Base-by-base conservation (phyloP, 2,113 vertebrate species). In the Brachionichthys hirsutus region DNA sequence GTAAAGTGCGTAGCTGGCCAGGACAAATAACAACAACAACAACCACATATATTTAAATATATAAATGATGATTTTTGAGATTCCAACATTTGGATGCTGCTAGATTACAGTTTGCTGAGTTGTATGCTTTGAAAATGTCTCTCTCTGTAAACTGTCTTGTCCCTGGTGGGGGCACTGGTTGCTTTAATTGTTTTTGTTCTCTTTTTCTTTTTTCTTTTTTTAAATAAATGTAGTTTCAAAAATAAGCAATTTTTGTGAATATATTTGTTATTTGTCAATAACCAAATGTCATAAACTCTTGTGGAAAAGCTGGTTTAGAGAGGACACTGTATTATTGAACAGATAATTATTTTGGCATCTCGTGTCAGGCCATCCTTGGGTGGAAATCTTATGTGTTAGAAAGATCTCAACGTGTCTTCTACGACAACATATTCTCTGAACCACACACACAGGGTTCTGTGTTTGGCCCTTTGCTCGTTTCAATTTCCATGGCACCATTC, bases 41-140 rank as follows among this genome's bases (percentile, higher is more conserved):
- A 56, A 59, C 86, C 81, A 79, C 85, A 78, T 86, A 86, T 84
- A 87, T 86, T 87, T 87, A 87, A 87, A 86, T 88, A 86, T 87
- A 89, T 85, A 87, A 88, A 87, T 87, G 85, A 88, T 85, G 84
- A 90, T 84, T 89, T 84, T 89, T 68, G 92, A 91, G 88, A 92
- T 87, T 94, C 93, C 91, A 92, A 95, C 91, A 90, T 92, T 94
- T 92, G 92, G 93, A 94, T 93, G 94, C 96, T 97, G 94, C 95
- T 95, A 94, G 93, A 89, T 89, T 84, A 92, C 89, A 88, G 87
- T 88, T 89, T 83, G 89, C 92, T 93, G 92, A 92, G 94, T 93
- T 94, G 92, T 95, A 93, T 90, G 92, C 94, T 95, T 95, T 90
- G 91, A 87, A 90, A 77, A 87, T 84, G 82, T 89, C 76, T 88